Conservation (phyloP, 2,113 vertebrate species). For the Tiliqua scincoides region DNA sequence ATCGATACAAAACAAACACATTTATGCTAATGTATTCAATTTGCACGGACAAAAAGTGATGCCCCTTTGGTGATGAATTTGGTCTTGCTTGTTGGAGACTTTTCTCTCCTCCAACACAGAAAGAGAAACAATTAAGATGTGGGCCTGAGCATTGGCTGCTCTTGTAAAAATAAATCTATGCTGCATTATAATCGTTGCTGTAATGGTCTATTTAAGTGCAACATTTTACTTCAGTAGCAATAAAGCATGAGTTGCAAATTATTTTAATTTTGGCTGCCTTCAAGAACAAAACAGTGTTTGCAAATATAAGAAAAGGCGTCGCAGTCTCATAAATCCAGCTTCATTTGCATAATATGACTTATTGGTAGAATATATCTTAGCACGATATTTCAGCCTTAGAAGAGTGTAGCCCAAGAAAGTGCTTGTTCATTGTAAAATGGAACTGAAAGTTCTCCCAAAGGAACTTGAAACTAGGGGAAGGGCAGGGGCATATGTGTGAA, state of each 20-base stretch:
- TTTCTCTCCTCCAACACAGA: neutral
- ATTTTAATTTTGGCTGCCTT: constrained; percentile 16
- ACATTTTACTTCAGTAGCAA: constrained; percentile 3
- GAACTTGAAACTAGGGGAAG: too few species aligned
- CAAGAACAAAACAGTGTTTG: neutral
- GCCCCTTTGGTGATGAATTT: neutral
- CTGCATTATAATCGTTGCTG: neutral
- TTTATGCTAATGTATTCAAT: neutral
- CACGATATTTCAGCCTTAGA: neutral
- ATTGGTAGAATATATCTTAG: neutral
- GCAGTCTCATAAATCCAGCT: neutral
- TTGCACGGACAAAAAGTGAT: neutral
- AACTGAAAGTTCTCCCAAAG: neutral
- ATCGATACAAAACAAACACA: neutral
- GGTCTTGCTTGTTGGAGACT: neutral
- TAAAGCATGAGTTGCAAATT: constrained; percentile 24
- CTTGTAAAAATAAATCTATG: constrained; percentile 10
- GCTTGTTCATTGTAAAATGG: neutral
- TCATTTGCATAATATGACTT: constrained; percentile 10
- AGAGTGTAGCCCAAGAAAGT: neutral
- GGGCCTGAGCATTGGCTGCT: neutral
- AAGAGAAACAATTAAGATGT: constrained; percentile 13
- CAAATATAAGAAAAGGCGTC: constrained; percentile 1
- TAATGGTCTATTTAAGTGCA: constrained; percentile 18
- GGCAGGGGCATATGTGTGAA: too few species aligned